Evolutionary conservation across 2,113 vertebrate species (phyloP).

Genomic region (Sapayoa aenigma): DNA sequence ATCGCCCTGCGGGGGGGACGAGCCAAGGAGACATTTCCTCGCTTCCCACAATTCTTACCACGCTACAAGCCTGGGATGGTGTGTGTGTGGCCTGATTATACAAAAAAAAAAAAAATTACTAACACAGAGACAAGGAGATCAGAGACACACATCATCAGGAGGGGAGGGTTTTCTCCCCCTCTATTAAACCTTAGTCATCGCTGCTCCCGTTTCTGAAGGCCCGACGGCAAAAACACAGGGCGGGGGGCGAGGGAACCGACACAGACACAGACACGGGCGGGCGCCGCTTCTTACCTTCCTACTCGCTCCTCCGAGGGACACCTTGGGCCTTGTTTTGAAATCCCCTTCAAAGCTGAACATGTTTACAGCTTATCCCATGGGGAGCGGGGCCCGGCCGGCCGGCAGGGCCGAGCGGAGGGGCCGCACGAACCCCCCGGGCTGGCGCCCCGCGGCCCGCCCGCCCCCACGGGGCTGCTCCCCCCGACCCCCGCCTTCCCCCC

Average conservation of each 20-base stretch:
- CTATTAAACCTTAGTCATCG: constrained; percentile 51
- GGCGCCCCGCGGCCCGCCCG: neutral
- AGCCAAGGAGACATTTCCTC: constrained; percentile 14
- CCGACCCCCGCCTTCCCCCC: neutral
- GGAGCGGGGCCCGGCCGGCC: constrained; percentile 51
- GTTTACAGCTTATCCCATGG: constrained; percentile 85
- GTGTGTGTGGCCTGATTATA: neutral
- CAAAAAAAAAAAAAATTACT: neutral
- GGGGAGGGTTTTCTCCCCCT: neutral
- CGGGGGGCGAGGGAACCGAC: neutral
- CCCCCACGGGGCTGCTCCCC: neutral
- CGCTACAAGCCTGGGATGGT: neutral
- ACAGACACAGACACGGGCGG: neutral
- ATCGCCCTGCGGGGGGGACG: neutral
- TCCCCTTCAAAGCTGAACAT: constrained; percentile 99
- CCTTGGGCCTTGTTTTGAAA: constrained; percentile 96
- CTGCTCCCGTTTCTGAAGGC: constrained; percentile 8
- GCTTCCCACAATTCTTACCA: constrained; percentile 6
- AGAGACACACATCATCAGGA: neutral
- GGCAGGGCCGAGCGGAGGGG: neutral
- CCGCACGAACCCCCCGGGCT: neutral
- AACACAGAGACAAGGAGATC: neutral
- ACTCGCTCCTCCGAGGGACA: constrained; percentile 96
- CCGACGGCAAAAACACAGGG: neutral
- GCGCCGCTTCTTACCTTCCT: constrained; percentile 81